These are phyloP conservation scores for Pocillopora verrucosa DNA, from an alignment of 64 coral and sea anemone species.

Conservation along the genomic window DNA sequence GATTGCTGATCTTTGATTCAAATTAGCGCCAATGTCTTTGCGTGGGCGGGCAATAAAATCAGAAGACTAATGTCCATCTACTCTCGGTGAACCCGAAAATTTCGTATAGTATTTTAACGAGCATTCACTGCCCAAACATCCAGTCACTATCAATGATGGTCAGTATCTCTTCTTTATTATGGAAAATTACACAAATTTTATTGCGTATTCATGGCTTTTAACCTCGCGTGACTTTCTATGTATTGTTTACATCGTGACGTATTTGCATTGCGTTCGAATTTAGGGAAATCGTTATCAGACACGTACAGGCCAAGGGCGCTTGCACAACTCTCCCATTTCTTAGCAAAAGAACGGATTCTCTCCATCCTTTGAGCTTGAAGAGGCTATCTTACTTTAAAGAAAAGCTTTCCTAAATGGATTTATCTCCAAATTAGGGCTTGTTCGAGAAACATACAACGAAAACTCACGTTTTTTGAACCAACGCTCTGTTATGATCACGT, in stretches of 20 bases:
- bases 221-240: constrained; percentile 15
- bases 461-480: constrained; percentile 30
- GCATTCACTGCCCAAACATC: background rate
- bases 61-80: background rate
- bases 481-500: constrained; percentile 25
- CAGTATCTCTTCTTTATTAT: too few relatives aligned
- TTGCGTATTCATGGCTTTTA: background rate
- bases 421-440: background rate
- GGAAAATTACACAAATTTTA: background rate
- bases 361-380: background rate
- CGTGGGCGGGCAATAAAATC: background rate
- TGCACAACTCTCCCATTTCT: background rate
- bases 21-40: background rate
- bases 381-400: background rate
- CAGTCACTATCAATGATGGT: background rate
- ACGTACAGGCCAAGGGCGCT: background rate
- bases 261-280: background rate
- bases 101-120: background rate
- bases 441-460: background rate
- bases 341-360: background rate
- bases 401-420: background rate
- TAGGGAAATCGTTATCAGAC: background rate
- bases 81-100: background rate
- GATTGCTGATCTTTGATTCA: background rate
- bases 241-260: background rate